A percentile compares a stretch with the other conserved stretches of the same genome.
phyloP scores from a whole-genome alignment of 1,140 invertebrate species.

The Nasonia vitripennis region DNA sequence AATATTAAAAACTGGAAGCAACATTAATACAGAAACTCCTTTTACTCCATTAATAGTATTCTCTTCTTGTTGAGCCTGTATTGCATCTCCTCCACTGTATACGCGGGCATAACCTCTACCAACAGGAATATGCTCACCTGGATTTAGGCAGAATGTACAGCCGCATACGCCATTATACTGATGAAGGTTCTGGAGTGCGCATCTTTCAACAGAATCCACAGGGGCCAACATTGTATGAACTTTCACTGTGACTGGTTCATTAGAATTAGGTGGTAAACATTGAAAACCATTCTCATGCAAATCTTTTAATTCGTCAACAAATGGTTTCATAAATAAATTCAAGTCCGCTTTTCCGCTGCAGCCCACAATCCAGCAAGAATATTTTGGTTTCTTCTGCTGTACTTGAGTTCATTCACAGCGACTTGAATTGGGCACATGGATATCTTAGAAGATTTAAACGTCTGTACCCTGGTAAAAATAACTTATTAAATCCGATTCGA shows the following conservation, averaged over 20 bases:
- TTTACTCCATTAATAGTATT: slow-evolving; percentile 50
- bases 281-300: slow-evolving; percentile 47
- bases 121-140: slow-evolving; percentile 9
- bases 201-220: slow-evolving; percentile 49
- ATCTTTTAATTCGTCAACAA: slow-evolving; percentile 54
- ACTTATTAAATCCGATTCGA: too few relatives aligned
- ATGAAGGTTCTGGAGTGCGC: slow-evolving; percentile 49
- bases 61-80: slow-evolving; percentile 33
- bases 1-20: too few relatives aligned
- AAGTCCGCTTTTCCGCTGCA: slow-evolving; percentile 38
- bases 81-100: slow-evolving; percentile 21
- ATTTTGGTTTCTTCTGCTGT: slow-evolving; percentile 49
- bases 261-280: slow-evolving; percentile 25
- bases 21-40: slow-evolving; percentile 24
- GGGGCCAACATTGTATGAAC: slow-evolving; percentile 47
- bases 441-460: too few relatives aligned
- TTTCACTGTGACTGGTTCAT: slow-evolving; percentile 41
- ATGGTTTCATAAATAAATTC: slow-evolving; percentile 48
- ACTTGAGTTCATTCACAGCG: slow-evolving; percentile 50
- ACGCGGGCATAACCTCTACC: slow-evolving; percentile 14
- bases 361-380: slow-evolving; percentile 51
- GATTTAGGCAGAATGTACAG: slow-evolving; percentile 47
- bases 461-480: too few relatives aligned
- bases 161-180: slow-evolving; percentile 51
- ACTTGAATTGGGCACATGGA: slow-evolving; percentile 52